Conservation (phyloP, 2,888 invertebrate species). For the Aleiodes leptofemur region DNA sequence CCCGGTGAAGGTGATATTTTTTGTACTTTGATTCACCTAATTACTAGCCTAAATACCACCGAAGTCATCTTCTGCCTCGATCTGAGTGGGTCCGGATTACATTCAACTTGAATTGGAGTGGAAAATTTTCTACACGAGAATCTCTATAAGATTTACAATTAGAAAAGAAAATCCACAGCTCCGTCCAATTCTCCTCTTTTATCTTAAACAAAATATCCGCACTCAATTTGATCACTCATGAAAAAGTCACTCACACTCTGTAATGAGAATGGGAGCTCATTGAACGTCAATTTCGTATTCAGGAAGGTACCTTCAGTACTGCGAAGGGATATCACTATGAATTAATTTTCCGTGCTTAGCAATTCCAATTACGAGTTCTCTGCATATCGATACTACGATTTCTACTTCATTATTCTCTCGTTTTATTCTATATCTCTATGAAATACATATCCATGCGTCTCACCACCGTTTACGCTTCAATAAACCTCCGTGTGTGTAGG, state of each 20-base stretch:
- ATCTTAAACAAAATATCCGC: too few species aligned
- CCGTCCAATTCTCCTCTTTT: too few species aligned
- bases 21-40: too few species aligned
- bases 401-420: constrained; percentile 36
- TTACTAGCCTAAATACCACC: too few species aligned
- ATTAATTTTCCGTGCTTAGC: constrained; percentile 48
- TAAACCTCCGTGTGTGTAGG: neutral
- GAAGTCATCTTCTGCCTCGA: too few species aligned
- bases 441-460: constrained; percentile 5
- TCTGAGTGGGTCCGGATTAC: too few species aligned
- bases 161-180: too few species aligned
- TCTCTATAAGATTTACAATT: too few species aligned
- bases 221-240: constrained; percentile 7
- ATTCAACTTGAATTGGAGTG: too few species aligned
- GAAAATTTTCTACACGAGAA: too few species aligned
- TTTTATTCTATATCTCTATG: constrained; percentile 21
- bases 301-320: constrained; percentile 46
- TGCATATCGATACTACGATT: constrained; percentile 30
- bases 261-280: constrained; percentile 56
- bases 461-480: constrained; percentile 23
- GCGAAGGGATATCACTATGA: constrained; percentile 41
- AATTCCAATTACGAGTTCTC: constrained; percentile 20
- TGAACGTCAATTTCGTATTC: constrained; percentile 54
- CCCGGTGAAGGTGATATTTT: too few species aligned
- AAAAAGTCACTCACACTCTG: constrained; percentile 48